These are phyloP conservation scores for Petrocephalus sullivani DNA, from an alignment of 2,797 vertebrate species.

Conservation along the genomic window DNA sequence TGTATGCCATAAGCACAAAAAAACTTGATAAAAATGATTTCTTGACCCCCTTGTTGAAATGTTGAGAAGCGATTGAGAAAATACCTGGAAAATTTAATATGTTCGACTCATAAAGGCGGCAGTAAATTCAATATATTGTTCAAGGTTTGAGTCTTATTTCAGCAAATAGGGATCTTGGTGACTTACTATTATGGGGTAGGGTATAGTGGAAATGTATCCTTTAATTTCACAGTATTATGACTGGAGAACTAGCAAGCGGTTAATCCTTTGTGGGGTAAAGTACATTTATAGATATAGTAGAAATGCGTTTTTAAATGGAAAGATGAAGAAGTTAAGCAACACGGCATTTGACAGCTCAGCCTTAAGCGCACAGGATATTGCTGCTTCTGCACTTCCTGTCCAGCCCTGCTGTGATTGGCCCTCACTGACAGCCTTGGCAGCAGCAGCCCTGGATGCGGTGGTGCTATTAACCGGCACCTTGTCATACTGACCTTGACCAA, in stretches of 20 bases:
- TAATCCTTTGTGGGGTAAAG: background rate
- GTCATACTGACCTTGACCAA: constrained; percentile 48
- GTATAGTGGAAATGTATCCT: background rate
- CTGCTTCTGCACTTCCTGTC: background rate
- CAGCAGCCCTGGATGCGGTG: background rate
- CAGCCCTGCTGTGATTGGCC: background rate
- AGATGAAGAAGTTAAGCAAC: background rate
- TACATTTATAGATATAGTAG: background rate
- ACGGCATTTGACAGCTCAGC: background rate
- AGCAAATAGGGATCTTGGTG: background rate
- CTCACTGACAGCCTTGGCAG: background rate
- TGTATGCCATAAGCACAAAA: background rate
- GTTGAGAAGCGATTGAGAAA: background rate
- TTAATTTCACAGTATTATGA: background rate
- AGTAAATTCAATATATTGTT: background rate
- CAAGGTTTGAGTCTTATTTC: background rate
- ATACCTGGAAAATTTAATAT: background rate
- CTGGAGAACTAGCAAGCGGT: background rate
- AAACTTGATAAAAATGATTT: background rate
- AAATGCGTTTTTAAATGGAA: background rate
- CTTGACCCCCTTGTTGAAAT: background rate
- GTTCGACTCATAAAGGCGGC: background rate
- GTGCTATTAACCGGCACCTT: constrained; percentile 40
- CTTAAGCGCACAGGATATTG: background rate
- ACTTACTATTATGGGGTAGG: background rate